These are phyloP conservation scores for Zaprionus ornatus DNA, from an alignment of 1,140 invertebrate genomes.

Conservation along the genomic window DNA sequence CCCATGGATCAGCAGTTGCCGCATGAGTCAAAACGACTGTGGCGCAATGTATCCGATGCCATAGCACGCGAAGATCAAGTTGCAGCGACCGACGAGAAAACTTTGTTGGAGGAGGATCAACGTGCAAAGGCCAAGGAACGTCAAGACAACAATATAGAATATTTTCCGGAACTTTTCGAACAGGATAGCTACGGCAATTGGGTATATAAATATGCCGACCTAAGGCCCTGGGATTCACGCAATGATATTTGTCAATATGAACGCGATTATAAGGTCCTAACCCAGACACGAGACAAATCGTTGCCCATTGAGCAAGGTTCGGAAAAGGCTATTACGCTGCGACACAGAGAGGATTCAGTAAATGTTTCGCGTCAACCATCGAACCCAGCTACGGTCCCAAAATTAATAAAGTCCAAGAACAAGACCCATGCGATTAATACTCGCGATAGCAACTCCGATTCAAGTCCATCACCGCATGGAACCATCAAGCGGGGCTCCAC, in stretches of 20 bases:
- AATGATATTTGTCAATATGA: slow-evolving; percentile 94
- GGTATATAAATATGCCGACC: slow-evolving; percentile 90
- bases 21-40: slow-evolving; percentile 94
- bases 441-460: slow-evolving; percentile 77
- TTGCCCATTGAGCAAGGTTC: slow-evolving; percentile 86
- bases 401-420: slow-evolving; percentile 51
- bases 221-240: slow-evolving; percentile 92
- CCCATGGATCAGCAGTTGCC: slow-evolving; percentile 90
- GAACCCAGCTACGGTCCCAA: not conserved
- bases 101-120: slow-evolving; percentile 93
- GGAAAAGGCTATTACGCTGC: slow-evolving; percentile 78
- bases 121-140: slow-evolving; percentile 86
- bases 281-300: slow-evolving; percentile 89
- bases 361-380: slow-evolving; percentile 9
- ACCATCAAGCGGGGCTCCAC: slow-evolving; percentile 53
- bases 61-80: slow-evolving; percentile 92
- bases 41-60: slow-evolving; percentile 92
- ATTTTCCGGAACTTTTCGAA: slow-evolving; percentile 89
- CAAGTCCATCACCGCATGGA: slow-evolving; percentile 74
- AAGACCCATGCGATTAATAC: slow-evolving; percentile 51
- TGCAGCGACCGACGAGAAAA: slow-evolving; percentile 95
- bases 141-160: slow-evolving; percentile 86
- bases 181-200: slow-evolving; percentile 87
- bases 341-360: not conserved
- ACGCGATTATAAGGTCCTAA: slow-evolving; percentile 88